Conservation (phyloP, 2,113 vertebrate species). For the Pedionomus torquatus region DNA sequence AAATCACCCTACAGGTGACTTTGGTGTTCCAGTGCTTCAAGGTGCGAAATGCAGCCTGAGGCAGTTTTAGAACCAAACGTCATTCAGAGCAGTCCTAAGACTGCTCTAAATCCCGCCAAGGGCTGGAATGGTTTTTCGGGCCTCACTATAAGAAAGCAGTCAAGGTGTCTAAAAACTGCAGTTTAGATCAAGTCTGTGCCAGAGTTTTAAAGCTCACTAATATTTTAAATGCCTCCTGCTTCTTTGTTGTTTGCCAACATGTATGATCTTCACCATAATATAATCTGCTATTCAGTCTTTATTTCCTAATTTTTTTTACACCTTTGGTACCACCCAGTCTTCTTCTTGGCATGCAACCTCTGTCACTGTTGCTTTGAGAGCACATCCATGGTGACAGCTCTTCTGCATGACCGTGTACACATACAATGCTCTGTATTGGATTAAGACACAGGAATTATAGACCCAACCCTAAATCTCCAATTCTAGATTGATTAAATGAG, state of each 20-base stretch:
- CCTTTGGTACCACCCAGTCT: not conserved
- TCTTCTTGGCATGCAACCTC: not conserved
- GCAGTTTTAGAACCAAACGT: not conserved
- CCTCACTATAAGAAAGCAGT: not conserved
- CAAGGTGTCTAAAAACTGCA: not conserved
- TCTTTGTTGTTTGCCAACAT: not conserved
- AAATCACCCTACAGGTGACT: not conserved
- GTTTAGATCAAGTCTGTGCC: not conserved
- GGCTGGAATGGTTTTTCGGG: not conserved
- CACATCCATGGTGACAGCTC: not conserved
- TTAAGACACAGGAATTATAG: conserved; percentile 28
- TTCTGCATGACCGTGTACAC: not conserved
- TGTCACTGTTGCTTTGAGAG: not conserved
- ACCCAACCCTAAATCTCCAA: not conserved
- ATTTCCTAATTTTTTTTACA: fast-evolving
- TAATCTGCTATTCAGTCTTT: not conserved
- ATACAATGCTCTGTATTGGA: not conserved
- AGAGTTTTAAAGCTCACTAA: not conserved
- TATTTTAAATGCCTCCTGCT: not conserved
- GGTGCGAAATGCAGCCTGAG: not conserved
- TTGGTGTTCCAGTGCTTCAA: not conserved
- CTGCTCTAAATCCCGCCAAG: not conserved
- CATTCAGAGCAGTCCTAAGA: not conserved
- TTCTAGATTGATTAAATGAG: conserved; percentile 5
- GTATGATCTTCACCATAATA: not conserved